Evolutionary conservation across 2,888 invertebrate species (phyloP).

Genomic region (Rapana venosa): DNA sequence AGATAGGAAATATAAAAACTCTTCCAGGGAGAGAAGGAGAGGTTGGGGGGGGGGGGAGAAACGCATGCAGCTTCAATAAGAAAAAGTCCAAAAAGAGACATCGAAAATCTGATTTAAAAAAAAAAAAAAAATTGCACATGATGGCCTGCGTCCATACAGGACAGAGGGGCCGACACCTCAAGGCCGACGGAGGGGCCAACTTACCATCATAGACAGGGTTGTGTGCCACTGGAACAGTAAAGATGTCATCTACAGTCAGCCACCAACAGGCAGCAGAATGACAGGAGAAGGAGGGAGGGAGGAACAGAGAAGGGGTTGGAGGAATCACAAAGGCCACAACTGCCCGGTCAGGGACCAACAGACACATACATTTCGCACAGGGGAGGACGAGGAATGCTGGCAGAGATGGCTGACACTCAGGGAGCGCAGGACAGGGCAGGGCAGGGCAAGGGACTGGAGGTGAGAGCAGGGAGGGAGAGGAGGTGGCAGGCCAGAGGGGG

Average conservation of each 20-base stretch:
- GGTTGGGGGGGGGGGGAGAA: background rate
- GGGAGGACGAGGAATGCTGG: background rate
- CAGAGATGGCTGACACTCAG: no score
- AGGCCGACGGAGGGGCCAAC: slow-evolving; percentile 40
- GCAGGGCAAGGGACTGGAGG: background rate
- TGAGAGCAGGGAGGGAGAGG: background rate
- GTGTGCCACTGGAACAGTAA: slow-evolving; percentile 49
- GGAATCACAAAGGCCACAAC: background rate
- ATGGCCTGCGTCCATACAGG: slow-evolving; percentile 26
- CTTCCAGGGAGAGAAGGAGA: background rate
- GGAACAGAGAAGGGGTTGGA: background rate
- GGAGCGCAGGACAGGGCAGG: background rate
- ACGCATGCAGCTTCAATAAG: slow-evolving; percentile 42
- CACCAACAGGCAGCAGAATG: slow-evolving; percentile 33
- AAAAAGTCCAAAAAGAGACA: slow-evolving; percentile 41
- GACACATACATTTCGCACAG: background rate
- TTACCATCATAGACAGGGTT: slow-evolving; percentile 57
- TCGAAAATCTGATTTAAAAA: slow-evolving; percentile 35
- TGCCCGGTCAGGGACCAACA: background rate
- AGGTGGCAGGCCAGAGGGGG: background rate
- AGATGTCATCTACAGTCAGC: slow-evolving; percentile 41
- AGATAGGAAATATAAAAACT: background rate
- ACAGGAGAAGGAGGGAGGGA: slow-evolving; percentile 22
- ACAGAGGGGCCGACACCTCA: slow-evolving; percentile 5
- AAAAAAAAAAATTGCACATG: slow-evolving; percentile 37